Evolutionary conservation across 2,888 invertebrate genomes (phyloP).

Genomic region (Margaritifera margaritifera): DNA sequence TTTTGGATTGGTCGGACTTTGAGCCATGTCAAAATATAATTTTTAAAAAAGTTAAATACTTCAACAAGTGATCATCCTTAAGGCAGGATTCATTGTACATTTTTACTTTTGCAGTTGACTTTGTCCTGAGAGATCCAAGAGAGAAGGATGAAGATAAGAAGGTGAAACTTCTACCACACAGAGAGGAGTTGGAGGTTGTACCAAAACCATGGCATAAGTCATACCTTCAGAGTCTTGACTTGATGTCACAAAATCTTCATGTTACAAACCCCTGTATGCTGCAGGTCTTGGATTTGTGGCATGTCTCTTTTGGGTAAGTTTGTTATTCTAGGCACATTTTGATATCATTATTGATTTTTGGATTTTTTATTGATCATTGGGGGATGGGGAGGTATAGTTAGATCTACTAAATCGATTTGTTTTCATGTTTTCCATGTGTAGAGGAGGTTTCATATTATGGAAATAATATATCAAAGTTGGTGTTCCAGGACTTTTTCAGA

Average conservation of each 20-base stretch:
- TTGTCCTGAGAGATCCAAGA: slow-evolving; percentile 86
- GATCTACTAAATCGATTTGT: no score
- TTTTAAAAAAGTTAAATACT: not conserved
- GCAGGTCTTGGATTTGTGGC: slow-evolving; percentile 86
- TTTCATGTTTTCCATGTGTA: no score
- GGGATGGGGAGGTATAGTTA: no score
- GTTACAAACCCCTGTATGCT: slow-evolving; percentile 87
- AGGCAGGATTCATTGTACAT: not conserved
- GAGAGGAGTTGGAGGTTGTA: slow-evolving; percentile 77
- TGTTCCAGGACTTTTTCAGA: no score
- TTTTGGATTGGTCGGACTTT: not conserved
- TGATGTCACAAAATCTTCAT: slow-evolving; percentile 79
- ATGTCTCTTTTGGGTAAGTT: slow-evolving; percentile 81
- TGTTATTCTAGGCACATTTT: not conserved
- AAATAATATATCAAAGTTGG: no score
- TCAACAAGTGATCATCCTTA: not conserved
- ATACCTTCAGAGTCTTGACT: slow-evolving; percentile 74
- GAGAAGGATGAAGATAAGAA: slow-evolving; percentile 69
- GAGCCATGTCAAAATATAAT: not conserved
- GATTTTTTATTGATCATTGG: no score
- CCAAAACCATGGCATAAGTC: slow-evolving; percentile 81
- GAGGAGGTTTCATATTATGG: no score
- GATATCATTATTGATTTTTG: no score
- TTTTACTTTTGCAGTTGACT: slow-evolving; percentile 81
- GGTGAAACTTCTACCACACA: slow-evolving; percentile 70